Percentiles rank a stretch among this genome's conserved stretches.
These are phyloP conservation scores for Cisticola juncidis DNA, from an alignment of 2,113 vertebrate genomes.

Conservation along the genomic window DNA sequence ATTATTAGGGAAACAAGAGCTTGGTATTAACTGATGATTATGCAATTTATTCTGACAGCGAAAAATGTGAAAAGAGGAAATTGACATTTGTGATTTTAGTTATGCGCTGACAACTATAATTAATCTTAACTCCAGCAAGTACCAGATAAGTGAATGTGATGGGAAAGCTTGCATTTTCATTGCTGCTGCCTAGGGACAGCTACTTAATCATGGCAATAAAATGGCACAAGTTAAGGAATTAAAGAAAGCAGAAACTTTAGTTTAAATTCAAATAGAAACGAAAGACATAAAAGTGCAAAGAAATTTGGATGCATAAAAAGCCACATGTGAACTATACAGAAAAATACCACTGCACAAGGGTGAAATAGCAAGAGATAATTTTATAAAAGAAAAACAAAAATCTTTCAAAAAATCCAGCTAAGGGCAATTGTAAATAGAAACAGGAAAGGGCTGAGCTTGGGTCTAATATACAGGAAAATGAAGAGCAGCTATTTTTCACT, in stretches of 20 bases:
- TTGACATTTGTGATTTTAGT: conserved; percentile 66
- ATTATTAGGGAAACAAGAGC: conserved; percentile 64
- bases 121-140: conserved; percentile 62
- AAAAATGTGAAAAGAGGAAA: conserved; percentile 65
- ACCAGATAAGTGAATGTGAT: conserved; percentile 57
- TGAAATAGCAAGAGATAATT: not conserved
- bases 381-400: not conserved
- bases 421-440: not conserved
- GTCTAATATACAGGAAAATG: not conserved
- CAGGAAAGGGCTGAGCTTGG: not conserved
- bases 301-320: not conserved
- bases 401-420: not conserved
- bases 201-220: conserved; percentile 36
- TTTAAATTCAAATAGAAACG: not conserved
- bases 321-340: not conserved
- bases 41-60: conserved; percentile 68
- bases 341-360: not conserved
- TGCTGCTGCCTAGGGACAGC: conserved; percentile 20
- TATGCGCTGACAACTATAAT: conserved; percentile 62
- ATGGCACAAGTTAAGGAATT: not conserved
- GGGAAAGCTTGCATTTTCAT: conserved; percentile 30
- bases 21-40: conserved; percentile 67
- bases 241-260: not conserved
- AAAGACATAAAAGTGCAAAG: not conserved
- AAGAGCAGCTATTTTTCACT: not conserved